Evolutionary conservation across 2,797 vertebrate species (phyloP).

Genomic region (Myripristis murdjan): DNA sequence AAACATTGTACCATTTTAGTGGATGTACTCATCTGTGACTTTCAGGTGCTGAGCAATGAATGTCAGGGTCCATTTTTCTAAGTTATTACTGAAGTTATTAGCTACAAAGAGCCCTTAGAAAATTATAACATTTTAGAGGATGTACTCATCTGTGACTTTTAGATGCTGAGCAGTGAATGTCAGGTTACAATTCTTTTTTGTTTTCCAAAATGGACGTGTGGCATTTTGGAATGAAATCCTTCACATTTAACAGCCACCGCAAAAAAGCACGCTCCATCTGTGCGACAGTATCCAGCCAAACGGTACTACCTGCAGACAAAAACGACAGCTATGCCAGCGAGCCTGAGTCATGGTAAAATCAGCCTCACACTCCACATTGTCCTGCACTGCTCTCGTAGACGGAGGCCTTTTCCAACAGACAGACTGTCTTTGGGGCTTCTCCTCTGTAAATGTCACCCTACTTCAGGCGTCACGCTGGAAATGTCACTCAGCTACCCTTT

Average conservation of each 20-base stretch:
- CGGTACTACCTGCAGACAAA: constrained; percentile 41
- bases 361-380: constrained; percentile 22
- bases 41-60: constrained; percentile 1
- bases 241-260: not conserved
- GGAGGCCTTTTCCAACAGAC: constrained; percentile 21
- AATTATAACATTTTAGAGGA: not conserved
- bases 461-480: constrained; percentile 75
- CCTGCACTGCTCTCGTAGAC: constrained; percentile 9
- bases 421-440: constrained; percentile 64
- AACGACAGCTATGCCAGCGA: constrained; percentile 3
- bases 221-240: constrained; percentile 6
- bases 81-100: not conserved
- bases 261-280: constrained; percentile 37
- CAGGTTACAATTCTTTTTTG: not conserved
- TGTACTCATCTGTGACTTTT: not conserved
- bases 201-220: constrained; percentile 16
- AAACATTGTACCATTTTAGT: not conserved
- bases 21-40: not conserved
- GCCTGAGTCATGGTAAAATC: constrained; percentile 45
- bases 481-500: constrained; percentile 73
- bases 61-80: no score
- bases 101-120: not conserved
- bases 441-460: constrained; percentile 76
- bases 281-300: constrained; percentile 11
- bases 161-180: not conserved